Base-by-base conservation (phyloP, 2,797 vertebrate genomes). In the Chaunax sp. region DNA sequence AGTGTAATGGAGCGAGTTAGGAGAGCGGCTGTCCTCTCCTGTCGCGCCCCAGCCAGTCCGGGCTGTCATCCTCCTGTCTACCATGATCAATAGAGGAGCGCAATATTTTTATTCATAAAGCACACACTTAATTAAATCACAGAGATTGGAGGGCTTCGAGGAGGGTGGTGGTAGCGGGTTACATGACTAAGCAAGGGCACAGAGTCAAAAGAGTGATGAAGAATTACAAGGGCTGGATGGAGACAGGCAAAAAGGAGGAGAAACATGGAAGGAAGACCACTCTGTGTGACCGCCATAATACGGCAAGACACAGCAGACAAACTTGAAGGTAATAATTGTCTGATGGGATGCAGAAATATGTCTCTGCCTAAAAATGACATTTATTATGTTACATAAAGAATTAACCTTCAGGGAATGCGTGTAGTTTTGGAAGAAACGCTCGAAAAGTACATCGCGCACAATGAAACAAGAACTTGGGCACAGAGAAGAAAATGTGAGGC, bases 101-200 rank as follows among this genome's bases (percentile, higher is more conserved):
- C 70, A 95, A 96, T 96, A 96, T 97, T 97, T 98, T 95, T 96
- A 97, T 98, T 97, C 97, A 97, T 97, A 97, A 95, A 96, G 93
- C 90, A 78, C 84, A 77, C 78, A 94, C 93, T 96, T 98, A 97
- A 98, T 98, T 98, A 96, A 97, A 97, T 98, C 94, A 96, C 94
- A 90, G 92, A 45, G 79, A 80, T 76, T 26, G 62, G 77, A 70
- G 77, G 12, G 12, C 26, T n/a, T 53, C 12, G 93, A 87, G 93
- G 87, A 87, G 86, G 81, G 11, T 23, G 67, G 33, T 26, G 55
- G 77, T 60, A 73, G 35, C 13, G 64, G 77, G 56, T 70, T 76
- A 50, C 57, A 33, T 81, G 80, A 83, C 37, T 35, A 69, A 59
- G 85, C 89, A 90, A 92, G 90, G 90, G 85, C 90, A 88, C 56